phyloP scores from a whole-genome alignment of 2,888 invertebrate genomes.

The Sisyra terminalis region DNA sequence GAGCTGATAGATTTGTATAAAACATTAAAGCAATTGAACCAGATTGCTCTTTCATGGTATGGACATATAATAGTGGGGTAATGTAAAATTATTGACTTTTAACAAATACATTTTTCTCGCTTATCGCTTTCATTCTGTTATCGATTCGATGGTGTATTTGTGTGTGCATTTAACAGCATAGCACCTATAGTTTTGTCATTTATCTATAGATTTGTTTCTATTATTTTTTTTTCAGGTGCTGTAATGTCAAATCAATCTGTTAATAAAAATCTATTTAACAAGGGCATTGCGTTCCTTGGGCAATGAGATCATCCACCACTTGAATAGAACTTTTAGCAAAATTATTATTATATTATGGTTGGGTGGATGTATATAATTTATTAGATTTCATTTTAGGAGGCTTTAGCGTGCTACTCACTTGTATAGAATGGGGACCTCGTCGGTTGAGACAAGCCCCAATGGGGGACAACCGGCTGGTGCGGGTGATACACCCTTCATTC shows the following conservation, averaged over 20 bases:
- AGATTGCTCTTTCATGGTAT: background rate
- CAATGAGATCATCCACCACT: background rate
- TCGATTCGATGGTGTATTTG: background rate
- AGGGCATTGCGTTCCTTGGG: background rate
- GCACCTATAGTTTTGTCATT: background rate
- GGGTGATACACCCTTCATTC: constrained; percentile 66
- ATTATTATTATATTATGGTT: background rate
- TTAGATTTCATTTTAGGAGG: background rate
- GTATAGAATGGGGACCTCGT: constrained; percentile 67
- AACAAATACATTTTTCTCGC: constrained; percentile 1
- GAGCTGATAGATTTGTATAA: background rate
- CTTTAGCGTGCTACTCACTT: constrained; percentile 44
- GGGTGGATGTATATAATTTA: background rate
- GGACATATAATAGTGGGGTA: background rate
- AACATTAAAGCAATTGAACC: background rate
- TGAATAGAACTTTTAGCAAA: background rate
- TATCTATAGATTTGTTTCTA: constrained; percentile 1
- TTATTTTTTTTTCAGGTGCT: constrained; percentile 2
- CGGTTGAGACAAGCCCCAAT: constrained; percentile 66
- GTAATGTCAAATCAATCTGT: constrained; percentile 6
- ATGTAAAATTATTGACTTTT: background rate
- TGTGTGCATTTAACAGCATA: background rate
- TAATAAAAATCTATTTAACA: constrained; percentile 1
- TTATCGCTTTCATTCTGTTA: background rate
- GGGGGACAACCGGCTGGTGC: constrained; percentile 51